Conservation (phyloP, 2,888 invertebrate species). For the Lagria hirta region DNA sequence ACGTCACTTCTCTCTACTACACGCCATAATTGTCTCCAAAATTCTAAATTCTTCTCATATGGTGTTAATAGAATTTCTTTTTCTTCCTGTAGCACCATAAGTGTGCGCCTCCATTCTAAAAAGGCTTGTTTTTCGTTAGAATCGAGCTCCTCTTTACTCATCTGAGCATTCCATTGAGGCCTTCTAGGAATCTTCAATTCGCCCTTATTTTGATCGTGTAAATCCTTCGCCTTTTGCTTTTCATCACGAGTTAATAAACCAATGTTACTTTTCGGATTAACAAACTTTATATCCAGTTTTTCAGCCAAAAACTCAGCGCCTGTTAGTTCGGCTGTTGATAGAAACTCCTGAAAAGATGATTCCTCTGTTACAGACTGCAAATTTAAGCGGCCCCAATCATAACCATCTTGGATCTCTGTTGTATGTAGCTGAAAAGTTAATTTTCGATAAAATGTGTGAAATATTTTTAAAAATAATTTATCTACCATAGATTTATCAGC, state of each 20-base stretch:
- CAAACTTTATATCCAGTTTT: slow-evolving; percentile 79
- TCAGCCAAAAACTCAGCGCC: slow-evolving; percentile 92
- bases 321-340: slow-evolving; percentile 92
- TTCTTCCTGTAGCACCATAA: slow-evolving; percentile 76
- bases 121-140: slow-evolving; percentile 80
- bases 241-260: slow-evolving; percentile 66
- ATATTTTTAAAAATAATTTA: slow-evolving; percentile 24
- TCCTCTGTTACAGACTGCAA: slow-evolving; percentile 93
- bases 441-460: slow-evolving; percentile 33
- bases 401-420: slow-evolving; percentile 85
- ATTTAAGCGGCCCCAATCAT: slow-evolving; percentile 88
- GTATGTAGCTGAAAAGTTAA: slow-evolving; percentile 69
- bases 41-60: slow-evolving; percentile 95
- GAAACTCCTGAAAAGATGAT: slow-evolving; percentile 93
- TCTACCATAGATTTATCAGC: slow-evolving; percentile 75
- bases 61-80: slow-evolving; percentile 88
- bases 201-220: slow-evolving; percentile 62
- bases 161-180: slow-evolving; percentile 78
- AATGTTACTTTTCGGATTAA: slow-evolving; percentile 63
- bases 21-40: slow-evolving; percentile 98
- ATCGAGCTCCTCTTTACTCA: slow-evolving; percentile 78
- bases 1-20: slow-evolving; percentile 96
- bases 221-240: slow-evolving; percentile 55
- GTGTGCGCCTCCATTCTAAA: slow-evolving; percentile 83
- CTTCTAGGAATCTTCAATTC: slow-evolving; percentile 80